Percentiles rank a stretch among this genome's conserved stretches.
phyloP scores from a whole-genome alignment of 2,113 vertebrate genomes.

The Myocastor coypus region DNA sequence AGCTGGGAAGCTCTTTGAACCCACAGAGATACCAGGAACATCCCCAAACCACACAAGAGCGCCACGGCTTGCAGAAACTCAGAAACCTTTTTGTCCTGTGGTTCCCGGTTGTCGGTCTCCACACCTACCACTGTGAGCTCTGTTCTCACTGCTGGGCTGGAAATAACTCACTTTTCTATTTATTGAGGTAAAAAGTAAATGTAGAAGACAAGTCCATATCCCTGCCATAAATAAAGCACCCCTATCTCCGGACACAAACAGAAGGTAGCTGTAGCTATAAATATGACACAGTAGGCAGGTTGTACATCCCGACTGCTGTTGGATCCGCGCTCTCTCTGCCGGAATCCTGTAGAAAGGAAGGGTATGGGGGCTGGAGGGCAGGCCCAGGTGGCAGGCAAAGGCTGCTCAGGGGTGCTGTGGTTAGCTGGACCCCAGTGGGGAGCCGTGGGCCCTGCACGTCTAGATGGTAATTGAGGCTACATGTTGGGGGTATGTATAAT shows the following conservation, averaged over 20 bases:
- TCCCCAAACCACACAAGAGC: not conserved
- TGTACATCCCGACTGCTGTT: not conserved
- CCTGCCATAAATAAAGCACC: constrained; percentile 24
- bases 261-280: constrained; percentile 40
- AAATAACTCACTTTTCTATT: constrained; percentile 53
- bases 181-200: not conserved
- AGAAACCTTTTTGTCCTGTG: not conserved
- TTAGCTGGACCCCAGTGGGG: not conserved
- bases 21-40: not conserved
- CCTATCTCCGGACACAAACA: constrained; percentile 2
- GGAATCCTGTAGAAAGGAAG: not conserved
- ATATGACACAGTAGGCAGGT: not conserved
- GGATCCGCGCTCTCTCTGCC: not conserved
- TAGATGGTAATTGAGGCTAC: not conserved
- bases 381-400: not conserved
- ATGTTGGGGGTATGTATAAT: not conserved
- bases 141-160: not conserved
- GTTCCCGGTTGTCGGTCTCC: not conserved
- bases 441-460: rapidly evolving
- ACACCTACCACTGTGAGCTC: not conserved
- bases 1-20: not conserved
- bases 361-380: not conserved
- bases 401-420: not conserved
- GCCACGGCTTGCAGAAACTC: not conserved
- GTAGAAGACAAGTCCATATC: constrained; percentile 22